Percentiles rank a stretch among this genome's conserved stretches.
Evolutionary conservation across 2,113 vertebrate species (phyloP).

Genomic region (Callipepla californica): DNA sequence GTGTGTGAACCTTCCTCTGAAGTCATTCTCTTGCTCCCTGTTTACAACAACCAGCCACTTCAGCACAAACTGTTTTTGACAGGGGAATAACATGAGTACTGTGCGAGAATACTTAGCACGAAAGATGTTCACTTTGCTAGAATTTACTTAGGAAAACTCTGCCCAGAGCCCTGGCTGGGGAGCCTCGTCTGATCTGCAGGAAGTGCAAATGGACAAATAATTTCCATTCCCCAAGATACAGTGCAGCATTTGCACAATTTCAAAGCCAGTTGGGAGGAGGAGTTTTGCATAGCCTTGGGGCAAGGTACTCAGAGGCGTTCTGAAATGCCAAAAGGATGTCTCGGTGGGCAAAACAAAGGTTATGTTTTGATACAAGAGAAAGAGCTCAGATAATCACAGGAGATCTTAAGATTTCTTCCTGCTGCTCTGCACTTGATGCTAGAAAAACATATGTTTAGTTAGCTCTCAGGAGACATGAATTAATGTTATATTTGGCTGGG

Average conservation of each 20-base stretch:
- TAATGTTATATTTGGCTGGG: constrained; percentile 7
- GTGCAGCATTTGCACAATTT: constrained; percentile 25
- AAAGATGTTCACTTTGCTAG: constrained; percentile 39
- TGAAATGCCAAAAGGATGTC: constrained; percentile 60
- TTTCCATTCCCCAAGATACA: constrained; percentile 24
- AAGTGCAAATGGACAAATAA: constrained; percentile 46
- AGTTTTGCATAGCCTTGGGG: constrained; percentile 34
- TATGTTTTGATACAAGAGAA: constrained; percentile 15
- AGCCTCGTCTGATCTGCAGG: background rate
- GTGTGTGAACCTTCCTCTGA: background rate
- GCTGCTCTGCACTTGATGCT: background rate
- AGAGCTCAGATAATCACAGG: constrained; percentile 45
- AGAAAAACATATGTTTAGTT: constrained; percentile 55
- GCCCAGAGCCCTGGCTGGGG: background rate
- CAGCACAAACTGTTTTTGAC: constrained; percentile 40
- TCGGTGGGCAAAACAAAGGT: constrained; percentile 47
- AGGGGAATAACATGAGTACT: constrained; percentile 38
- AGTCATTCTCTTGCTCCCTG: background rate
- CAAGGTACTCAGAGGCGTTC: constrained; percentile 1
- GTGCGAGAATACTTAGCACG: background rate
- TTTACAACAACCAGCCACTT: constrained; percentile 47
- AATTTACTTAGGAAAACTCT: constrained; percentile 40
- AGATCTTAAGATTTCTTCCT: constrained; percentile 11
- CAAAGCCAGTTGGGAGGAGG: background rate
- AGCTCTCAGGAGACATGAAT: background rate